Conservation (phyloP, 2,797 vertebrate species). For the Hydrolagus colliei region DNA sequence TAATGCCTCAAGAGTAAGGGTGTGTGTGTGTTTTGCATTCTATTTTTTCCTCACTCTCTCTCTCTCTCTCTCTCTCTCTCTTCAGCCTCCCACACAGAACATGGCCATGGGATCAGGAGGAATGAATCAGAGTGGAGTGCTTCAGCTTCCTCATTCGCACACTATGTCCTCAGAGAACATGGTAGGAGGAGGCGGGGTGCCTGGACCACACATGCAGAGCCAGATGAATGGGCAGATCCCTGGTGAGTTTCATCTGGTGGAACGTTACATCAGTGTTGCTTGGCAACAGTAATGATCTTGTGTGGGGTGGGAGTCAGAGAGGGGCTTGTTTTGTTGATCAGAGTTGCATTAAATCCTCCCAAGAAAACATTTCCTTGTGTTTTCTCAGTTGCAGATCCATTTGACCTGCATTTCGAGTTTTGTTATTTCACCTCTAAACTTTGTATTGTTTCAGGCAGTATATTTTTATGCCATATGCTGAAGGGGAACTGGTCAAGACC, state of each 20-base stretch:
- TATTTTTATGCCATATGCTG: conserved; percentile 55
- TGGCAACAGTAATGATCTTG: conserved; percentile 60
- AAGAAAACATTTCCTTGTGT: conserved; percentile 47
- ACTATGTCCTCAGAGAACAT: conserved; percentile 90
- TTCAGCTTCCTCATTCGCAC: conserved; percentile 85
- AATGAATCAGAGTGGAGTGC: conserved; percentile 86
- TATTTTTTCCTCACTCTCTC: conserved; percentile 41
- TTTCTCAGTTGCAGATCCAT: conserved; percentile 69
- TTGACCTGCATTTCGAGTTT: conserved; percentile 72
- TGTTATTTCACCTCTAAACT: conserved; percentile 65
- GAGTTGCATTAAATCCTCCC: conserved; percentile 70
- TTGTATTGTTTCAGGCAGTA: conserved; percentile 67
- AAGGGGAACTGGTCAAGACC: conserved; percentile 66
- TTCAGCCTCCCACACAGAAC: conserved; percentile 93
- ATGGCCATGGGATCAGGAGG: conserved; percentile 94
- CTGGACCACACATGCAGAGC: conserved; percentile 94
- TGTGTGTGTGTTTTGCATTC: background rate
- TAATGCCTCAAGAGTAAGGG: background rate
- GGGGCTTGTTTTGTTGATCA: conserved; percentile 73
- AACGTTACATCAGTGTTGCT: conserved; percentile 78
- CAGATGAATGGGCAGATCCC: conserved; percentile 99
- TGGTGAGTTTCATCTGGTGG: conserved; percentile 70
- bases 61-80: conserved; percentile 53
- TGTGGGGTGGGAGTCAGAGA: conserved; percentile 63
- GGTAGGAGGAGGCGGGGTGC: conserved; percentile 77